Conservation (phyloP, 2,797 vertebrate genomes). For the Eupleurogrammus muticus region DNA sequence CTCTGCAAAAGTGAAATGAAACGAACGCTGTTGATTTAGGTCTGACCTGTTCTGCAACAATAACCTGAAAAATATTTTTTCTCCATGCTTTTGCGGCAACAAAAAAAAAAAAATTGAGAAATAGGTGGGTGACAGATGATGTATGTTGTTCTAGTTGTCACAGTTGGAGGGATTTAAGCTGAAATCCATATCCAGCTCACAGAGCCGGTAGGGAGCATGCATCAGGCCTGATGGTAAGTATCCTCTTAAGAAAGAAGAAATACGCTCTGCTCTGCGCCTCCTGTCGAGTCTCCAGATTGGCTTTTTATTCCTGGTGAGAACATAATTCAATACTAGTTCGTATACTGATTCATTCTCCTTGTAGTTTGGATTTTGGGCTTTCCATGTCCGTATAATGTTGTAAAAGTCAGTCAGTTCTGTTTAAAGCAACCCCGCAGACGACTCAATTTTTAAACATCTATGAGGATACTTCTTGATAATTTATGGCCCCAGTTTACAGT, state of each 20-base stretch:
- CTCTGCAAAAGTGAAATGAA: background rate
- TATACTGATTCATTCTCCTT: conserved; percentile 35
- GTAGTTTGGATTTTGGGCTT: conserved; percentile 25
- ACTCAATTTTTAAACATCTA: conserved; percentile 47
- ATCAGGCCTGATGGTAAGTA: conserved; percentile 21
- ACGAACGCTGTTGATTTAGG: background rate
- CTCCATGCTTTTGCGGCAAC: background rate
- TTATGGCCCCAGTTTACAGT: conserved; percentile 35
- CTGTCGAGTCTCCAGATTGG: conserved; percentile 39
- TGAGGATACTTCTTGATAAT: conserved; percentile 44
- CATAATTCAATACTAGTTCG: conserved; percentile 45
- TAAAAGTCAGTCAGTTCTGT: background rate
- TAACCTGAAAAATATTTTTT: background rate
- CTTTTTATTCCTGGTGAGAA: conserved; percentile 40
- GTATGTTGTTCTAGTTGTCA: conserved; percentile 11
- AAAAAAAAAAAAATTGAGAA: background rate
- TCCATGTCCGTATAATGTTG: conserved; percentile 13
- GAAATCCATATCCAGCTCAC: conserved; percentile 32
- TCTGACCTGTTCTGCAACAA: background rate
- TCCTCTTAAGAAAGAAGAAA: conserved; percentile 31
- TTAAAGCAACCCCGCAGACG: conserved; percentile 26
- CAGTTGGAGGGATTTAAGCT: conserved; percentile 34
- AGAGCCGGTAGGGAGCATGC: conserved; percentile 21
- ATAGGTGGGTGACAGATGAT: background rate
- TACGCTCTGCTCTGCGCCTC: conserved; percentile 28